These are phyloP conservation scores for Drosophila mauritiana DNA, from an alignment of 1,140 invertebrate genomes.

Conservation along the genomic window DNA sequence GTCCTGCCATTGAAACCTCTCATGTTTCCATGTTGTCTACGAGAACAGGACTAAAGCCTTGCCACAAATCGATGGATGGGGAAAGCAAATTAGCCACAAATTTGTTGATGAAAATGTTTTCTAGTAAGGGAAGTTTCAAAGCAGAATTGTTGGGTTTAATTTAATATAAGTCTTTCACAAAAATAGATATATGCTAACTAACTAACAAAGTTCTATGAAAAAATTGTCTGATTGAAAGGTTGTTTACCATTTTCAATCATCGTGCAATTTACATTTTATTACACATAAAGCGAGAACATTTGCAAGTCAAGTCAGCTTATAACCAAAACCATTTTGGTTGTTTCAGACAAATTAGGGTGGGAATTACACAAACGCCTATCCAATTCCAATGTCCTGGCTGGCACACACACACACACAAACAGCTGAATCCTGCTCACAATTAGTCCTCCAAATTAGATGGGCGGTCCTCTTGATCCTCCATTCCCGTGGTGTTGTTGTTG, in stretches of 20 bases:
- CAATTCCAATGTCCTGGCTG: not conserved
- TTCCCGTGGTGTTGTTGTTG: conserved; percentile 24
- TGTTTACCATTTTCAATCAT: not conserved
- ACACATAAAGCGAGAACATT: not conserved
- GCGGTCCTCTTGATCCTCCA: conserved; percentile 4
- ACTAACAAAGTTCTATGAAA: no score
- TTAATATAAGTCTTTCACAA: no score
- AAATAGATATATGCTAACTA: not conserved
- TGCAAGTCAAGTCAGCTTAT: conserved; percentile 12
- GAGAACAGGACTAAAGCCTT: conserved; percentile 8
- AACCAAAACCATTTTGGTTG: conserved; percentile 20
- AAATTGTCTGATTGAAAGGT: not conserved
- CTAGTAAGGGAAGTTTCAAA: not conserved
- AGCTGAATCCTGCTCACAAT: conserved; percentile 63
- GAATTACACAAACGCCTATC: conserved; percentile 1
- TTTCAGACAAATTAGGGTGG: conserved; percentile 10
- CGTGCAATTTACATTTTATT: not conserved
- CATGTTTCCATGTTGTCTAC: conserved; percentile 17
- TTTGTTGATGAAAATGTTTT: conserved; percentile 5
- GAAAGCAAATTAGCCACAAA: conserved; percentile 19
- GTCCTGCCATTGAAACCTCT: conserved; percentile 21
- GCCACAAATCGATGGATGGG: not conserved
- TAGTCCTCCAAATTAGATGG: conserved; percentile 73
- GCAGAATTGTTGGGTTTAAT: not conserved
- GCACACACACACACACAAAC: not conserved